Base-by-base conservation (phyloP, 2,888 invertebrate species). In the Eupithecia subfuscata region DNA sequence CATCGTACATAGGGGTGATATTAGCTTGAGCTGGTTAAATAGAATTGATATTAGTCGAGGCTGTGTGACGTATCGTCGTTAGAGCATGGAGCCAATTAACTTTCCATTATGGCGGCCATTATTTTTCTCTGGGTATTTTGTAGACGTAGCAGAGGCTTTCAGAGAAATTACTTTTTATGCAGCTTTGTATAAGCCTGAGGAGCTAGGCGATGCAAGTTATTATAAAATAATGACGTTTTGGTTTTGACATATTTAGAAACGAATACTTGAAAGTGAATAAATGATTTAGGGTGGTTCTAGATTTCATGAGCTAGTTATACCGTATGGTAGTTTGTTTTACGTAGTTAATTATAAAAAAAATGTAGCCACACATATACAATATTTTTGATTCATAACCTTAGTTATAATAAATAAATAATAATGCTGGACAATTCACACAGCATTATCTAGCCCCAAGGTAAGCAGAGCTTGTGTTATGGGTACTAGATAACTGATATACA, bases 11-110 rank as follows among this genome's bases (percentile, higher is more conserved):
- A 60, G 1, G 60, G 60, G 6, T 14, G 12, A 25, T 60, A 60
- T 12, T 5, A 25, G 60, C 60, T 25, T 60, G 25, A 14, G 12
- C 12, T 25, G 25, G 22, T 56, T 11, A 2, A 22, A 34, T 34
- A 65, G 65, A 67, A 37, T 22, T 67, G 3, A 67, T 22, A 67
- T 37, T 12, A 67, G 40, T n/a, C 40, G 6, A 65, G 65, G 40
- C 37, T 67, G 34, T 69, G 25, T 69, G 48, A 52, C 37, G 40
- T 67, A n/a, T n/a, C 40, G 40, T 40, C 65, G 37, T 67, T 22
- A 40, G 37, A 60, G 65, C 22, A n/a, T 67, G 40, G 43, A 65
- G 65, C 65, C 65, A 65, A 65, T 65, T 65, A 65, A 65, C 65
- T 65, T 65, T 16, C 12, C 65, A 18, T 37, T 18, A 64, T 64